phyloP scores from a whole-genome alignment of 2,888 invertebrate species.

The Polylopha cassiicola region DNA sequence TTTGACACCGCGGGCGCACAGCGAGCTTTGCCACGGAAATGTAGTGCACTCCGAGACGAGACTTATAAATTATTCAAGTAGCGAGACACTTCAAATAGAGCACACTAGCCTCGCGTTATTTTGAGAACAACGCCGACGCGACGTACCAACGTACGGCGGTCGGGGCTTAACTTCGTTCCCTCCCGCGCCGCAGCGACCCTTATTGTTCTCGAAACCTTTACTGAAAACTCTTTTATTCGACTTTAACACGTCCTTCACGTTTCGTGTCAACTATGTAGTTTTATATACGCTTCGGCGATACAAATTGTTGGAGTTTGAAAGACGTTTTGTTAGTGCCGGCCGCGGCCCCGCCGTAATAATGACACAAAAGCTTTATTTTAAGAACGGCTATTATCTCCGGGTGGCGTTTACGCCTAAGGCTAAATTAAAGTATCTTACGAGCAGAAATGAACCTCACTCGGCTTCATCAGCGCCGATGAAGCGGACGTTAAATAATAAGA shows the following conservation, averaged over 20 bases:
- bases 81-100: slow-evolving; percentile 73
- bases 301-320: too few relatives aligned
- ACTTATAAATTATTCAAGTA: slow-evolving; percentile 75
- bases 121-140: slow-evolving; percentile 49
- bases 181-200: slow-evolving; percentile 16
- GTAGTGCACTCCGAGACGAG: slow-evolving; percentile 62
- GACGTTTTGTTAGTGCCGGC: too few relatives aligned
- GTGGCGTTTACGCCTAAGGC: slow-evolving; percentile 44
- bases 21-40: slow-evolving; percentile 59
- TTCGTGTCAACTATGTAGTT: slow-evolving; percentile 2
- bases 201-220: slow-evolving; percentile 9
- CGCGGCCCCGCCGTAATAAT: slow-evolving; percentile 47
- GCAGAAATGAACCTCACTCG: slow-evolving; percentile 16
- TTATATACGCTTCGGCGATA: slow-evolving; percentile 4
- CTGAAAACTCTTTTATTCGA: slow-evolving; percentile 12
- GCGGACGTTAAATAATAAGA: slow-evolving; percentile 7
- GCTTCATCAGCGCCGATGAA: slow-evolving; percentile 1
- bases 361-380: slow-evolving; percentile 62
- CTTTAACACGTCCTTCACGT: slow-evolving; percentile 11
- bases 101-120: slow-evolving; percentile 61
- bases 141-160: slow-evolving; percentile 25
- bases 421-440: slow-evolving; percentile 55
- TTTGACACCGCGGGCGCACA: slow-evolving; percentile 32
- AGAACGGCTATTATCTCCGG: slow-evolving; percentile 59
- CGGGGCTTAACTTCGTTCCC: slow-evolving; percentile 40